A percentile compares a stretch with the other conserved stretches of the same genome.
Conservation (phyloP, 2,888 invertebrate genomes). For the Saturnia pavonia region DNA sequence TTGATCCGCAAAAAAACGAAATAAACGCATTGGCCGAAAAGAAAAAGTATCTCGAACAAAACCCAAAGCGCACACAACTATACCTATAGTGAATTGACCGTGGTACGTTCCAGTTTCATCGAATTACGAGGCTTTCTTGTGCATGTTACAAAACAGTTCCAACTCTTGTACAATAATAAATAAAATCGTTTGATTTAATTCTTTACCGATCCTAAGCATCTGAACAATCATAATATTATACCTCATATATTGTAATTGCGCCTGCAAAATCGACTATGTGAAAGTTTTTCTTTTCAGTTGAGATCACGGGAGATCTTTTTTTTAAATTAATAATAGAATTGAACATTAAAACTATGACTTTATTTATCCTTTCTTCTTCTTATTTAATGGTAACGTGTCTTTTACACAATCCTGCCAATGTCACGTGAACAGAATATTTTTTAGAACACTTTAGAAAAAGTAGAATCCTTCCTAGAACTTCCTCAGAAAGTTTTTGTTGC, state of each 20-base stretch:
- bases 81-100: conserved; percentile 6
- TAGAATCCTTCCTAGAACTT: too few relatives aligned
- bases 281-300: background rate
- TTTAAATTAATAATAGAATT: too few relatives aligned
- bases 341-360: too few relatives aligned
- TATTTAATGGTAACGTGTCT: too few relatives aligned
- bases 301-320: too few relatives aligned
- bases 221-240: background rate
- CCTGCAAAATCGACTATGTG: background rate
- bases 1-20: conserved; percentile 14
- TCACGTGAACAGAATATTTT: too few relatives aligned
- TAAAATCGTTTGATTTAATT: background rate
- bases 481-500: too few relatives aligned
- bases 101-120: conserved; percentile 14
- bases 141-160: conserved; percentile 5
- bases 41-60: conserved; percentile 5
- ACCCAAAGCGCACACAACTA: conserved; percentile 6
- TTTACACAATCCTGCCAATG: too few relatives aligned
- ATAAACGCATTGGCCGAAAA: background rate
- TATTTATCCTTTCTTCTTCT: too few relatives aligned
- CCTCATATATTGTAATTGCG: background rate
- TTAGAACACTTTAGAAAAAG: too few relatives aligned
- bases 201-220: background rate
- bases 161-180: conserved; percentile 5
- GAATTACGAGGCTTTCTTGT: conserved; percentile 14